Evolutionary conservation across 1,140 invertebrate species (phyloP).

Genomic region (Conopomorpha cramerella): DNA sequence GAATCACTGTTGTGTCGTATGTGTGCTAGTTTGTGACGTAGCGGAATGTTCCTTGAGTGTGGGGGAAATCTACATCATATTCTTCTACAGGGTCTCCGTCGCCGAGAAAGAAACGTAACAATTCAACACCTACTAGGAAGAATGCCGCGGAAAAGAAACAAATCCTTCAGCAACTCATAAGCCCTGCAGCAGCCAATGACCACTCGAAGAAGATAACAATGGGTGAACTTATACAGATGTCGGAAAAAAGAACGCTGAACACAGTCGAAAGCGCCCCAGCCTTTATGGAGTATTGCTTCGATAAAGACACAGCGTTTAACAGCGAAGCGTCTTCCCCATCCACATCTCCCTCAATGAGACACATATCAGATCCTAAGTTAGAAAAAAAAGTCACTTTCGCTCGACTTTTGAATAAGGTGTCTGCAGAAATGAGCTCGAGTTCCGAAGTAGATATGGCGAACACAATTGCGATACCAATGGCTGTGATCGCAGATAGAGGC

Average conservation of each 20-base stretch:
- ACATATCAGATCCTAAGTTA: slow-evolving; percentile 65
- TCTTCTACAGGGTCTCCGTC: slow-evolving; percentile 56
- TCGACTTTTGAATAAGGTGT: slow-evolving; percentile 71
- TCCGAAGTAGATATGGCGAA: slow-evolving; percentile 66
- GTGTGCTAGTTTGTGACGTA: no score
- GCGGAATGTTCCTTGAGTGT: no score
- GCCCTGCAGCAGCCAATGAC: slow-evolving; percentile 49
- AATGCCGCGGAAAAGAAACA: slow-evolving; percentile 74
- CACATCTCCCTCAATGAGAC: slow-evolving; percentile 54
- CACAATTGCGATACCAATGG: slow-evolving; percentile 55
- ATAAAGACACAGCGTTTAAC: slow-evolving; percentile 65
- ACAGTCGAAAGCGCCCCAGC: slow-evolving; percentile 49
- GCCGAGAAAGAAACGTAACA: slow-evolving; percentile 72
- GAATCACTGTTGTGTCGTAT: no score
- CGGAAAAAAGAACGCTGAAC: slow-evolving; percentile 59
- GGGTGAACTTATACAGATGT: slow-evolving; percentile 73
- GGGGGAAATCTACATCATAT: no score
- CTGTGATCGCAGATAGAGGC: slow-evolving; percentile 42
- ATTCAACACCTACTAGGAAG: slow-evolving; percentile 72
- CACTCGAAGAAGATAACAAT: slow-evolving; percentile 63
- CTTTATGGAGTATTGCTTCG: slow-evolving; percentile 40
- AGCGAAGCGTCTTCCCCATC: slow-evolving; percentile 49
- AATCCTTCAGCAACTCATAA: slow-evolving; percentile 74
- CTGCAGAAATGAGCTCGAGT: slow-evolving; percentile 72
- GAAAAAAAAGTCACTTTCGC: slow-evolving; percentile 80